A percentile compares a stretch with the other conserved stretches of the same genome.
Evolutionary conservation across 2,113 vertebrate genomes (phyloP).

Genomic region (Bombycilla garrulus): DNA sequence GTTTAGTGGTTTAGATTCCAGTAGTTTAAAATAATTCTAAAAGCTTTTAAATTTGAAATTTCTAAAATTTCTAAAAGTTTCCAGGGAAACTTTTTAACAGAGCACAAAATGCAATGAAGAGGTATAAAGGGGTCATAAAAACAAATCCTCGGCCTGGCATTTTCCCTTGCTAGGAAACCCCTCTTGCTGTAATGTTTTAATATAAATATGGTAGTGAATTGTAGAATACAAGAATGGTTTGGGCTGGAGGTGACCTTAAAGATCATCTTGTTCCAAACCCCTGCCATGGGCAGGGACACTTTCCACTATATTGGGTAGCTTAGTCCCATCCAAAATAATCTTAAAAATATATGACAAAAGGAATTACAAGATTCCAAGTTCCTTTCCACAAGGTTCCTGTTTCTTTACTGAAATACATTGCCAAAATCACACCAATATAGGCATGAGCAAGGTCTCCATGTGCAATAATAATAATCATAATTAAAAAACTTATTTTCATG

Average conservation of each 20-base stretch:
- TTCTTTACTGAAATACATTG: not conserved
- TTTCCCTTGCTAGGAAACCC: not conserved
- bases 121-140: not conserved
- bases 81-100: not conserved
- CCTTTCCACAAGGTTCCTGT: not conserved
- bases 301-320: not conserved
- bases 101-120: not conserved
- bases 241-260: not conserved
- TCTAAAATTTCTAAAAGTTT: not conserved
- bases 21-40: not conserved
- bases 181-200: not conserved
- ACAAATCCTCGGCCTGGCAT: not conserved
- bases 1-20: not conserved
- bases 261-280: not conserved
- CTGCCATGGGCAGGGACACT: not conserved
- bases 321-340: not conserved
- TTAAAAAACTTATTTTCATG: not conserved
- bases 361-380: not conserved
- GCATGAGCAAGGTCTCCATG: not conserved
- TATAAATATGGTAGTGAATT: not conserved
- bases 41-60: not conserved
- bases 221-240: not conserved
- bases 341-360: not conserved
- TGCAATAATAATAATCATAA: not conserved
- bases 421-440: not conserved